phyloP scores from a whole-genome alignment of 2,113 vertebrate species.

The Cyanoderma ruficeps region DNA sequence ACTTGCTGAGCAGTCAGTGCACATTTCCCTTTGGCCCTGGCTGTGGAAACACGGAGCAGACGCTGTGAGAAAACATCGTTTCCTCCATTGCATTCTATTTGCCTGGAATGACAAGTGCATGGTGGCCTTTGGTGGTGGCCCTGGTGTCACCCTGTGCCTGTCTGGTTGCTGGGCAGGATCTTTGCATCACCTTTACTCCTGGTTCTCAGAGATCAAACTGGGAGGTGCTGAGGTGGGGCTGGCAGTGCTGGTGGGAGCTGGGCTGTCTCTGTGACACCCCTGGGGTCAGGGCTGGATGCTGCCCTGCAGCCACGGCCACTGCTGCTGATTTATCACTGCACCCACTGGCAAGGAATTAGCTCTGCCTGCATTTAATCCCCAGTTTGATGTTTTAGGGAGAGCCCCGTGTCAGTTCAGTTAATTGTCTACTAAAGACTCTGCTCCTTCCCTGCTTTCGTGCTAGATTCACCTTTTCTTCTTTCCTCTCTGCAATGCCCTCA shows the following conservation, averaged over 20 bases:
- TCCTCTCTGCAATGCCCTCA: not conserved
- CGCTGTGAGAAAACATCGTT: rapidly evolving
- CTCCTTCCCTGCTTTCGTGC: conserved; percentile 9
- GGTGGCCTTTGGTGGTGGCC: not conserved
- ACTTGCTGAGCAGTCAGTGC: not conserved
- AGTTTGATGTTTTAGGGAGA: not conserved
- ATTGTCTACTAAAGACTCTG: not conserved
- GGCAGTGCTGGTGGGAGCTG: not conserved
- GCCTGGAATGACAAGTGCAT: not conserved
- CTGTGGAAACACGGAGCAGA: not conserved
- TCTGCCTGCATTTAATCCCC: not conserved
- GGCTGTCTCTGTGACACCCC: not conserved
- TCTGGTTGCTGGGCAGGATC: not conserved
- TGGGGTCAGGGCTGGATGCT: not conserved
- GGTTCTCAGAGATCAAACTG: not conserved
- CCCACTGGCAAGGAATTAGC: not conserved
- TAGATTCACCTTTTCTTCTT: not conserved
- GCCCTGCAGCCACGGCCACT: not conserved
- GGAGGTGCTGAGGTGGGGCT: not conserved
- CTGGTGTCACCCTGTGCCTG: not conserved
- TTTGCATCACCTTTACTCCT: not conserved
- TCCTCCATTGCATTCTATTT: rapidly evolving
- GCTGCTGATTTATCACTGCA: not conserved
- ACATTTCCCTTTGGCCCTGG: rapidly evolving
- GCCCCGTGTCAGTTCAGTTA: not conserved